phyloP scores from a whole-genome alignment of 2,797 vertebrate genomes.

The Pangasius sanitwongsei region DNA sequence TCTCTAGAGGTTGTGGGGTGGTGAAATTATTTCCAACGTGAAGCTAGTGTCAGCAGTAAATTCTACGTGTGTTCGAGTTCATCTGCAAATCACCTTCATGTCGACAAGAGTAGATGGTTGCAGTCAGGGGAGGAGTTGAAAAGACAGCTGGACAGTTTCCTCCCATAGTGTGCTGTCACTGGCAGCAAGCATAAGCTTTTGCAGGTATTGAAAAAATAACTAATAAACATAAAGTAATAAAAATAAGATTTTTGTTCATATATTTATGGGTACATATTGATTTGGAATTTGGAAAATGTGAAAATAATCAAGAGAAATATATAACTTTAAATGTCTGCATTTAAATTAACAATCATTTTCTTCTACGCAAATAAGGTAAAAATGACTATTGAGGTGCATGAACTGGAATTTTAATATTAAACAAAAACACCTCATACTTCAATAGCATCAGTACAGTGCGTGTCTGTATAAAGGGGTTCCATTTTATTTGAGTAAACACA shows the following conservation, averaged over 20 bases:
- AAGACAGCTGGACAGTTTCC: background rate
- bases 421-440: background rate
- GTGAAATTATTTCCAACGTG: background rate
- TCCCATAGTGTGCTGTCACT: background rate
- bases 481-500: background rate
- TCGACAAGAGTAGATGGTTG: background rate
- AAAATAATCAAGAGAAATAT: background rate
- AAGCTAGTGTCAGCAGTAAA: conserved; percentile 5
- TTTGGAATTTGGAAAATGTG: background rate
- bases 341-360: background rate
- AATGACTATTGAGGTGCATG: background rate
- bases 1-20: background rate
- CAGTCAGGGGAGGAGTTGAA: background rate
- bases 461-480: background rate
- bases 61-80: background rate
- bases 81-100: background rate
- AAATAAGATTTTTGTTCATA: background rate
- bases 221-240: background rate
- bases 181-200: background rate
- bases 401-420: background rate
- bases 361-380: background rate
- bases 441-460: background rate
- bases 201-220: background rate
- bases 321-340: background rate
- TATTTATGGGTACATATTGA: background rate